Evolutionary conservation across 1,140 invertebrate species (phyloP).

Genomic region (Drosophila tsacasi): DNA sequence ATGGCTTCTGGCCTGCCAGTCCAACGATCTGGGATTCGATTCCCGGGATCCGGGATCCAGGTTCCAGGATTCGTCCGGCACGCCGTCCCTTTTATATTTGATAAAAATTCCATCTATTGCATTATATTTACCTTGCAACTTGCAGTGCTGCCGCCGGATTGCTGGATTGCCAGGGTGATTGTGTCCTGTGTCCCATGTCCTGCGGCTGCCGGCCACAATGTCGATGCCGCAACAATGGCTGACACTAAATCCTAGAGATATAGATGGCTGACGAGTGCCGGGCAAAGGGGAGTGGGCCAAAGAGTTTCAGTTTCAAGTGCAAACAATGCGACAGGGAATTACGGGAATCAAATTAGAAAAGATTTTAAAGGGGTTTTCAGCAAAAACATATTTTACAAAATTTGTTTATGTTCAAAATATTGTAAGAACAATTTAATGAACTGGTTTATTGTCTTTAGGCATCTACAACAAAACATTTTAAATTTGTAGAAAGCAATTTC

Average conservation of each 20-base stretch:
- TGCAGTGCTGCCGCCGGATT: slow-evolving; percentile 1
- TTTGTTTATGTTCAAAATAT: neutral
- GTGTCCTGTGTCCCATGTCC: slow-evolving; percentile 10
- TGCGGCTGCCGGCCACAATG: slow-evolving; percentile 43
- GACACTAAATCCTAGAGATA: slow-evolving; percentile 48
- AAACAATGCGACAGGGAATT: slow-evolving; percentile 14
- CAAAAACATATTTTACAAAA: too few species aligned
- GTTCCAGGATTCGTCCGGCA: slow-evolving; percentile 6
- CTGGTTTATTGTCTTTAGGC: accelerated
- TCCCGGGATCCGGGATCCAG: slow-evolving; percentile 47
- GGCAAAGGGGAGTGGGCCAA: neutral
- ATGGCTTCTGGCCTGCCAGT: slow-evolving; percentile 76
- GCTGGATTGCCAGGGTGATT: slow-evolving; percentile 19
- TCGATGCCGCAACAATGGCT: slow-evolving; percentile 51
- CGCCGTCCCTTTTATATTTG: slow-evolving; percentile 66
- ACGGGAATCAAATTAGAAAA: slow-evolving; percentile 7
- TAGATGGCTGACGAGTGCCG: slow-evolving; percentile 18
- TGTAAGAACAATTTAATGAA: neutral
- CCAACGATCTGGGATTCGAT: slow-evolving; percentile 64
- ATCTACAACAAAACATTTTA: neutral
- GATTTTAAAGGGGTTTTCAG: neutral
- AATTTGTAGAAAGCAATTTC: neutral
- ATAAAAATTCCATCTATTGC: slow-evolving; percentile 81
- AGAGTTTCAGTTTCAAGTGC: slow-evolving; percentile 25
- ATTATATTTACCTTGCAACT: slow-evolving; percentile 74